Evolutionary conservation across 2,797 vertebrate genomes (phyloP), one percentile per base, ranked within the genome.

Genomic region (Sphaeramia orbicularis): DNA sequence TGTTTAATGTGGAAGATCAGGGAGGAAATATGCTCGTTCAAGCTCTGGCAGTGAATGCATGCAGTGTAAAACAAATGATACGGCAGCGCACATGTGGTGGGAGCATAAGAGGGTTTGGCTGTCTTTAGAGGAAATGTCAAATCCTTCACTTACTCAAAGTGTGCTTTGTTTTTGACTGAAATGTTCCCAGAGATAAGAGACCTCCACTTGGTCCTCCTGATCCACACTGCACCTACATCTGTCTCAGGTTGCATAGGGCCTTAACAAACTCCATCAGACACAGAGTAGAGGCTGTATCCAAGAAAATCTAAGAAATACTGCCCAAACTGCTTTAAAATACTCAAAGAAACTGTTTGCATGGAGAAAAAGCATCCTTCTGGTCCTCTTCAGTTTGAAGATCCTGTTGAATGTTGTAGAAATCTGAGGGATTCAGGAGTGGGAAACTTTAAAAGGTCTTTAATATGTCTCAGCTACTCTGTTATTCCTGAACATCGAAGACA

Each of bases 1-100:
- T 81, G 86, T 81, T 80, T 75, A 84, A 91, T 74, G 81, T 86
- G 58, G 71, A 78, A 79, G 80, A 88, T 87, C 85, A 79, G 65
- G 70, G 65, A 75, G 83, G 84, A 83, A 81, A 78, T 78, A 37
- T 27, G 65, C 55, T 70, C 74, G 65, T 47, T 58, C 63, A 47
- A 30, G 72, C 48, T 76, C 66, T 81, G 72, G 41, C 52, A 4
- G 53, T 24, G 76, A 64, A 77, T 7, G 58, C 81, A 76, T 32
- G 75, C 56, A 43, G 84, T 44, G 66, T 64, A 61, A 69, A 76
- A 74, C 66, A 87, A 89, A 85, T 74, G 76, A 89, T 69, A 81
- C 42, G 53, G 68, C 70, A 37, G 67, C 78, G 67, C 63, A 66
- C 86, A 85, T 82, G 85, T 79, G 77, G 77, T 9, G 56, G 66